A percentile compares a stretch with the other conserved stretches of the same genome.
These are phyloP conservation scores for Rhabdomys dilectus DNA, from an alignment of 2,113 vertebrate species.

Conservation along the genomic window DNA sequence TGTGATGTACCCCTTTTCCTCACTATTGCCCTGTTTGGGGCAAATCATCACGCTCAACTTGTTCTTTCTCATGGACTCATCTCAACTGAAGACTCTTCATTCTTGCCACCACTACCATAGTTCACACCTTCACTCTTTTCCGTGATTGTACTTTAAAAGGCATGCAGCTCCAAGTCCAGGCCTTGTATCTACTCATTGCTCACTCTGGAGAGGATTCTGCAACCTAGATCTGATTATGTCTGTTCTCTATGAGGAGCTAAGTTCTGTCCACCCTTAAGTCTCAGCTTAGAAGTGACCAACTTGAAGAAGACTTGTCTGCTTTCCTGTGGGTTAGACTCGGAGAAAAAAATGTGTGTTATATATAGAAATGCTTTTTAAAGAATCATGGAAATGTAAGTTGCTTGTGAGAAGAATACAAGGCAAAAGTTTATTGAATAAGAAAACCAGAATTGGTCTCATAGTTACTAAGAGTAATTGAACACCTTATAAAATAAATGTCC, in stretches of 20 bases:
- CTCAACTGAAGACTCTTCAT: background rate
- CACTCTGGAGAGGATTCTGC: background rate
- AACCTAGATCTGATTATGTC: background rate
- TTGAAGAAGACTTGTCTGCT: background rate
- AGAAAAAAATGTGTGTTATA: background rate
- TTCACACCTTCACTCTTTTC: background rate
- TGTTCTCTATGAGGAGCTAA: background rate
- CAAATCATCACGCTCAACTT: background rate
- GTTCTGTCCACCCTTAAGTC: background rate
- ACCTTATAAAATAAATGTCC: conserved; percentile 46
- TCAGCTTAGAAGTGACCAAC: background rate
- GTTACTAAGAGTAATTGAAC: conserved; percentile 23
- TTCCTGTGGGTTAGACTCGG: background rate
- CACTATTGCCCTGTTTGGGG: background rate
- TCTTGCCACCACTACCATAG: background rate
- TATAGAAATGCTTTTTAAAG: background rate
- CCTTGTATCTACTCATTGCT: background rate
- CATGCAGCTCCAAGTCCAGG: background rate
- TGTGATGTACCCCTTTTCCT: background rate
- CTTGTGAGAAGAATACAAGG: background rate
- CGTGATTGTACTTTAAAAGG: background rate
- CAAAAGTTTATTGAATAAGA: background rate
- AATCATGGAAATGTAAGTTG: background rate
- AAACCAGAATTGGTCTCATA: background rate
- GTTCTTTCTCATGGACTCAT: background rate